A percentile compares a stretch with the other conserved stretches of the same genome.
phyloP scores from a whole-genome alignment of 2,113 vertebrate genomes.

The Scomber scombrus region DNA sequence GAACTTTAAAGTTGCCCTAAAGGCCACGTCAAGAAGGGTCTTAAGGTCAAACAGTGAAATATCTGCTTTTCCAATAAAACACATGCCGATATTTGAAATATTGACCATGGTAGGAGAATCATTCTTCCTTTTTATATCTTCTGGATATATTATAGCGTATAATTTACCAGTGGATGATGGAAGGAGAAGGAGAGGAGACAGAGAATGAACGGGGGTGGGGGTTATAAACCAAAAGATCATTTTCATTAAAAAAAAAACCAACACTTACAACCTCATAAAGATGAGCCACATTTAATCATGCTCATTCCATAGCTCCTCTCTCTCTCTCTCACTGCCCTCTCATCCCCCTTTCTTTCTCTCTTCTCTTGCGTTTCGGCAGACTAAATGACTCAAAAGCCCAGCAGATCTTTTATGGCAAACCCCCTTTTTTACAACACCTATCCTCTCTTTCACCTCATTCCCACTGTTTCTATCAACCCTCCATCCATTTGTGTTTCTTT shows the following conservation, averaged over 20 bases:
- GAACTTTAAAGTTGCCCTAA: not conserved
- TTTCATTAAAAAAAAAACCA: slow-evolving; percentile 58
- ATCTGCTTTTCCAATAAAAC: slow-evolving; percentile 16
- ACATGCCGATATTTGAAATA: slow-evolving; percentile 17
- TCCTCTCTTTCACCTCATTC: slow-evolving; percentile 13
- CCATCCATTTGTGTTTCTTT: not conserved
- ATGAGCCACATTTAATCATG: slow-evolving; percentile 49
- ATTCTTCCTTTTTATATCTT: slow-evolving; percentile 27
- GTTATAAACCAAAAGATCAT: slow-evolving; percentile 58
- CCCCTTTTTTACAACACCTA: not conserved
- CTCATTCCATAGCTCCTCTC: slow-evolving; percentile 10
- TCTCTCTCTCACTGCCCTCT: slow-evolving; percentile 1
- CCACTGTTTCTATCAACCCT: slow-evolving; percentile 17
- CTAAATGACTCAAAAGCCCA: not conserved
- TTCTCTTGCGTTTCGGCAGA: not conserved
- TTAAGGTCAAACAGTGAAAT: slow-evolving; percentile 10
- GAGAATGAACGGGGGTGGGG: not conserved
- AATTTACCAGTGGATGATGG: slow-evolving; percentile 38
- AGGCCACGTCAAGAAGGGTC: not conserved
- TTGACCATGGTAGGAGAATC: slow-evolving; percentile 31
- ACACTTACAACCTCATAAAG: slow-evolving; percentile 70
- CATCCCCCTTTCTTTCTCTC: slow-evolving; percentile 11
- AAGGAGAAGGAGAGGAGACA: slow-evolving; percentile 6
- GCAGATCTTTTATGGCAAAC: not conserved
- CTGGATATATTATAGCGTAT: slow-evolving; percentile 24